Conservation (phyloP, 1,140 invertebrate species). For the Rhyzopertha dominica region DNA sequence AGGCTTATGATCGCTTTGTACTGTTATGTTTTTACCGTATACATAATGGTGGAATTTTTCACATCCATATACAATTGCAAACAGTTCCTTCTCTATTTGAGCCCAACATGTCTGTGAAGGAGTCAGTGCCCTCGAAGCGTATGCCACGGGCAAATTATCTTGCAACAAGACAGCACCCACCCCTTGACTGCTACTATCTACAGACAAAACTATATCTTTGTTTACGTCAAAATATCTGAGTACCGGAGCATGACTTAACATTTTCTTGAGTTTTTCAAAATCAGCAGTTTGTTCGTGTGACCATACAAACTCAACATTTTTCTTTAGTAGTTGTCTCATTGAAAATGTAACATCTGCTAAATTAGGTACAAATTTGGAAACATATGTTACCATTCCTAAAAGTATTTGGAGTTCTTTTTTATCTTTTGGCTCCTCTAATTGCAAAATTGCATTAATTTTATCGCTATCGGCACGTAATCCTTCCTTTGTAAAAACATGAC, state of each 20-base stretch:
- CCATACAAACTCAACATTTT: too few relatives aligned
- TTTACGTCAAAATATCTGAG: conserved; percentile 36
- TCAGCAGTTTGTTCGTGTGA: too few relatives aligned
- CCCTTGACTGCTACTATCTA: conserved; percentile 38
- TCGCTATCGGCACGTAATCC: neutral
- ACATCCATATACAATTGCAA: conserved; percentile 31
- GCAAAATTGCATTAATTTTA: neutral
- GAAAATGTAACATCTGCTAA: too few relatives aligned
- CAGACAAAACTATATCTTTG: conserved; percentile 30
- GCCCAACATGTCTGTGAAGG: conserved; percentile 35
- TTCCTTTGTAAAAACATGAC: neutral
- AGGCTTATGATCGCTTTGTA: conserved; percentile 36
- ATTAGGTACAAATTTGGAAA: too few relatives aligned
- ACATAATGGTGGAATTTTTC: conserved; percentile 39
- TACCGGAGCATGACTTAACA: conserved; percentile 27
- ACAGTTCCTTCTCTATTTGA: conserved; percentile 46
- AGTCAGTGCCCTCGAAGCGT: conserved; percentile 39
- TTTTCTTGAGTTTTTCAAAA: conserved; percentile 33
- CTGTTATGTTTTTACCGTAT: conserved; percentile 29
- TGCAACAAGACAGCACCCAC: conserved; percentile 40
- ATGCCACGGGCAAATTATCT: conserved; percentile 35
- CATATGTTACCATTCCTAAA: too few relatives aligned
- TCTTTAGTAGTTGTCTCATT: too few relatives aligned
- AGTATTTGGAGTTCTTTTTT: too few relatives aligned
- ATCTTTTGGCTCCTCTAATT: conserved; percentile 1